Evolutionary conservation across 2,888 invertebrate genomes (phyloP).

Genomic region (Campoplex capitator): DNA sequence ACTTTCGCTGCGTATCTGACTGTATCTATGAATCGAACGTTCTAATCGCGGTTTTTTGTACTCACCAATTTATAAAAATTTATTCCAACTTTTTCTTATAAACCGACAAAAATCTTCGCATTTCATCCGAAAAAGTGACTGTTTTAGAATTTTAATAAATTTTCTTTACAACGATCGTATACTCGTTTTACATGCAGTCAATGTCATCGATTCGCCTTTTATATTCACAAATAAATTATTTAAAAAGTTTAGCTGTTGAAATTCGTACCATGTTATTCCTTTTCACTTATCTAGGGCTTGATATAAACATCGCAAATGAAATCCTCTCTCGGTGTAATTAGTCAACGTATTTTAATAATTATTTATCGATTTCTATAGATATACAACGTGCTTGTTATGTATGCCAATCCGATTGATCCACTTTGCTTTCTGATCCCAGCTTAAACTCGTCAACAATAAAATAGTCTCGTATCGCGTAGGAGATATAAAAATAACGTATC

Average conservation of each 20-base stretch:
- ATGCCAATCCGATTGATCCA: neutral
- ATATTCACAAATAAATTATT: neutral
- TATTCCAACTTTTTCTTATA: neutral
- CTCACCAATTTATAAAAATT: neutral
- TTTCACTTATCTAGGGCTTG: neutral
- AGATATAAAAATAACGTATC: neutral
- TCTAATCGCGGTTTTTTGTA: too few species aligned
- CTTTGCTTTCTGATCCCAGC: constrained; percentile 1
- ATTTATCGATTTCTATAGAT: neutral
- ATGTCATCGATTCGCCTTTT: too few species aligned
- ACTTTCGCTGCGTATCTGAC: neutral
- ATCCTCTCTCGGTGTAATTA: constrained; percentile 1
- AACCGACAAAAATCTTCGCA: neutral
- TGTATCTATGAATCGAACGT: too few species aligned
- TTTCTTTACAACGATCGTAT: too few species aligned
- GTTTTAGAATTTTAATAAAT: too few species aligned
- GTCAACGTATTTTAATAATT: neutral
- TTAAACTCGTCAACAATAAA: neutral
- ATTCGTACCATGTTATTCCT: neutral
- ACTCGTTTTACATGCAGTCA: too few species aligned
- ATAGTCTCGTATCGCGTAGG: neutral
- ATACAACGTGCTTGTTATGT: neutral
- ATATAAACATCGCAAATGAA: neutral
- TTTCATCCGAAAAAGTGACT: neutral
- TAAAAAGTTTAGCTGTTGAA: neutral